Percentiles rank a stretch among this genome's conserved stretches.
phyloP scores from a whole-genome alignment of 2,888 invertebrate species.

The Drosophila neutralis region DNA sequence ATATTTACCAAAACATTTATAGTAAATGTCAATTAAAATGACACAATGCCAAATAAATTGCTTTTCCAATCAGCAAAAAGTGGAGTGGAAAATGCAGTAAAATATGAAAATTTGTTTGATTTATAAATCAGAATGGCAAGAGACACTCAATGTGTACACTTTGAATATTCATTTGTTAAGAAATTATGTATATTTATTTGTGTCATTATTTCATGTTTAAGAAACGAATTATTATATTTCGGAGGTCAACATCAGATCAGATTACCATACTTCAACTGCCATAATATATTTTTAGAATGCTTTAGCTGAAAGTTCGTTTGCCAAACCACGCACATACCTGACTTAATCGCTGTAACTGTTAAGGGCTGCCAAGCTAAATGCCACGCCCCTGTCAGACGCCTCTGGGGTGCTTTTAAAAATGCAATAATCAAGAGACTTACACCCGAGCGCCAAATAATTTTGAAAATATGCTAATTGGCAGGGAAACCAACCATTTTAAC shows the following conservation, averaged over 20 bases:
- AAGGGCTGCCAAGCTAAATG: slow-evolving; percentile 10
- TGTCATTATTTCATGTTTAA: background rate
- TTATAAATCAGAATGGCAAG: slow-evolving; percentile 1
- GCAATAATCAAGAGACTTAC: slow-evolving; percentile 23
- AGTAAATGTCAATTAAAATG: slow-evolving; percentile 50
- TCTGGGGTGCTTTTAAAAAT: slow-evolving; percentile 29
- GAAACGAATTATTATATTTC: background rate
- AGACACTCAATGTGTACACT: slow-evolving; percentile 1
- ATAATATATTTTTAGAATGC: background rate
- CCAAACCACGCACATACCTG: background rate
- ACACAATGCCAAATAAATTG: slow-evolving; percentile 40
- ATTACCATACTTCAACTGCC: background rate
- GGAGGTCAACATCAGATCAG: background rate
- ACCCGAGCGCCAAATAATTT: slow-evolving; percentile 63
- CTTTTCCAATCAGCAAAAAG: slow-evolving; percentile 7
- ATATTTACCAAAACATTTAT: slow-evolving; percentile 9
- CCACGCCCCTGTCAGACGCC: slow-evolving; percentile 11
- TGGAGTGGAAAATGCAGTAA: slow-evolving; percentile 8
- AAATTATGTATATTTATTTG: background rate
- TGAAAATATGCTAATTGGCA: slow-evolving; percentile 69
- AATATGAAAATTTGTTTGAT: slow-evolving; percentile 16
- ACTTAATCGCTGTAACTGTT: slow-evolving; percentile 3
- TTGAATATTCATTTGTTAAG: background rate
- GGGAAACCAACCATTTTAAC: slow-evolving; percentile 21
- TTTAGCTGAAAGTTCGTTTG: slow-evolving; percentile 3